phyloP scores from a whole-genome alignment of 2,888 invertebrate genomes.

The Limnephilus marmoratus region DNA sequence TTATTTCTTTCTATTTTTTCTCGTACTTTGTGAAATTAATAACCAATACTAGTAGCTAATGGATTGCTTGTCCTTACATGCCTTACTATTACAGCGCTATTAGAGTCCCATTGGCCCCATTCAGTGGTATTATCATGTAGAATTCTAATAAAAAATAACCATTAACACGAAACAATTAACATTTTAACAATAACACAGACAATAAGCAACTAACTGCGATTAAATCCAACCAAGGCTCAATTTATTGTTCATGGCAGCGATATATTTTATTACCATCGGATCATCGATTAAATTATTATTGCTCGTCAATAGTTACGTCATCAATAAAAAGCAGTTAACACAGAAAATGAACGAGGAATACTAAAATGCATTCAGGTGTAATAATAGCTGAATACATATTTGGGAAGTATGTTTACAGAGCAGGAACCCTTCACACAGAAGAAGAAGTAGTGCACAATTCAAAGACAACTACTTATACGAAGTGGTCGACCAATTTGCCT shows the following conservation, averaged over 20 bases:
- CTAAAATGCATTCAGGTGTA: neutral
- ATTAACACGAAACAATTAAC: neutral
- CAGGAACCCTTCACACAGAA: no score
- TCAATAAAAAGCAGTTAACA: neutral
- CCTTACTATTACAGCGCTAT: no score
- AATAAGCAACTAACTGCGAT: neutral
- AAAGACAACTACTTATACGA: no score
- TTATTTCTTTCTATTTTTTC: no score
- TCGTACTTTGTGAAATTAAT: no score
- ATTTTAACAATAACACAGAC: neutral
- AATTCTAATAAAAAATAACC: neutral
- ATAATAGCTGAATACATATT: neutral
- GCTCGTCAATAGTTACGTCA: no score
- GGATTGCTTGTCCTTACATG: no score
- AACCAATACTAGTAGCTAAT: no score
- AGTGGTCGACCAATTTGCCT: no score
- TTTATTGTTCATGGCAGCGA: neutral
- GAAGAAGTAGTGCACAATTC: no score
- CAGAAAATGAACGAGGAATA: neutral
- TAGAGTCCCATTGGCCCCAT: no score
- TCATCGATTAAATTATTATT: neutral
- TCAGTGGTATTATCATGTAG: neutral
- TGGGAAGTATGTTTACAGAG: no score
- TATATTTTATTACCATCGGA: neutral
- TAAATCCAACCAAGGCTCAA: neutral